These are phyloP conservation scores for Sorex fumeus DNA, from an alignment of 2,113 vertebrate species.

Conservation along the genomic window DNA sequence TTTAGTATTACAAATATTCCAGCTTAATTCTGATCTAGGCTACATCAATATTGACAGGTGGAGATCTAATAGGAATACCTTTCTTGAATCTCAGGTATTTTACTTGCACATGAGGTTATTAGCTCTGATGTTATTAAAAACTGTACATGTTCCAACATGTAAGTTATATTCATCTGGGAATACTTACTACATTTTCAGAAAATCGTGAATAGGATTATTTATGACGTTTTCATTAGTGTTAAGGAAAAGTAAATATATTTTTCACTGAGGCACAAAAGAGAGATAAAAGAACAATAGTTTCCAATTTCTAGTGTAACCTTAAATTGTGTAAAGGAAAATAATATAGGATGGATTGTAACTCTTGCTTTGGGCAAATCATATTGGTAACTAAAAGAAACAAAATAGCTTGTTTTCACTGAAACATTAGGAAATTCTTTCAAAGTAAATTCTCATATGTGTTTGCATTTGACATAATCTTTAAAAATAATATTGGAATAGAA, in stretches of 20 bases:
- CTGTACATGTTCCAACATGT: background rate
- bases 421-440: background rate
- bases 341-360: background rate
- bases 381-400: slow-evolving; percentile 8
- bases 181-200: background rate
- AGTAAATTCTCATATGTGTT: background rate
- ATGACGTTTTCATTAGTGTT: background rate
- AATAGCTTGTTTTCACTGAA: background rate
- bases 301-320: background rate
- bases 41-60: background rate
- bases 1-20: background rate
- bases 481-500: background rate
- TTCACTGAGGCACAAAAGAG: fast-evolving
- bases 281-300: fast-evolving
- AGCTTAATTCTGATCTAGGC: background rate
- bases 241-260: background rate
- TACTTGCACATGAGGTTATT: background rate
- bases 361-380: background rate
- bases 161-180: background rate
- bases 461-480: background rate
- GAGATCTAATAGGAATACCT: background rate
- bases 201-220: background rate
- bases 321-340: background rate
- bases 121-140: background rate
- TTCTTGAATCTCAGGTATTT: background rate